Evolutionary conservation across 2,113 vertebrate genomes (phyloP).

Genomic region (Madoqua kirkii): DNA sequence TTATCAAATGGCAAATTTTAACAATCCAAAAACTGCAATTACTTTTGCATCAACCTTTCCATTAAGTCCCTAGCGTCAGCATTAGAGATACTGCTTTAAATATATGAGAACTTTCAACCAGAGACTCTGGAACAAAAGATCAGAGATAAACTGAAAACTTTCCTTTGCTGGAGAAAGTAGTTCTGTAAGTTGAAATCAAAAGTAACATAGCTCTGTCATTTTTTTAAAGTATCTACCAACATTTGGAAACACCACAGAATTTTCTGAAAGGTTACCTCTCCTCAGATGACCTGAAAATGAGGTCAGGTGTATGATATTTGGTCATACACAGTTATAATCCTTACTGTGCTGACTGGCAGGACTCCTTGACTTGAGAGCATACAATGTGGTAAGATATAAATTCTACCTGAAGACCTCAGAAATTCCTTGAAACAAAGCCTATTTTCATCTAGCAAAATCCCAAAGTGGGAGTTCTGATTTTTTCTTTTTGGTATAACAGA

Average conservation of each 20-base stretch:
- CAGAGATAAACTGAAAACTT: neutral
- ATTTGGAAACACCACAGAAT: neutral
- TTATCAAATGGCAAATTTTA: neutral
- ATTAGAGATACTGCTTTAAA: neutral
- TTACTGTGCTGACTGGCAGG: neutral
- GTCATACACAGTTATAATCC: neutral
- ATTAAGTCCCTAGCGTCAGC: neutral
- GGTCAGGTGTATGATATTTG: too few species aligned
- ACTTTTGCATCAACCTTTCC: neutral
- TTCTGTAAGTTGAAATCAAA: slow-evolving; percentile 14
- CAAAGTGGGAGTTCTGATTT: neutral
- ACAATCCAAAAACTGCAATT: neutral
- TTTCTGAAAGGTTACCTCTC: neutral
- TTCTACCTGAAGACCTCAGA: neutral
- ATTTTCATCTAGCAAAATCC: neutral
- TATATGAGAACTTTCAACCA: neutral
- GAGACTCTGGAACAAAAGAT: neutral
- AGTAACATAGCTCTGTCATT: neutral
- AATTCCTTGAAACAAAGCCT: neutral
- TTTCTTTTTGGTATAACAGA: neutral
- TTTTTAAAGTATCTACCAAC: neutral
- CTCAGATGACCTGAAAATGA: slow-evolving; percentile 25
- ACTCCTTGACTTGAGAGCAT: neutral
- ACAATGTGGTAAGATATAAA: neutral
- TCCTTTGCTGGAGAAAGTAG: neutral